Percentiles rank a stretch among this genome's conserved stretches.
Conservation (phyloP, 1,140 invertebrate species). For the Drosophila burlai region DNA sequence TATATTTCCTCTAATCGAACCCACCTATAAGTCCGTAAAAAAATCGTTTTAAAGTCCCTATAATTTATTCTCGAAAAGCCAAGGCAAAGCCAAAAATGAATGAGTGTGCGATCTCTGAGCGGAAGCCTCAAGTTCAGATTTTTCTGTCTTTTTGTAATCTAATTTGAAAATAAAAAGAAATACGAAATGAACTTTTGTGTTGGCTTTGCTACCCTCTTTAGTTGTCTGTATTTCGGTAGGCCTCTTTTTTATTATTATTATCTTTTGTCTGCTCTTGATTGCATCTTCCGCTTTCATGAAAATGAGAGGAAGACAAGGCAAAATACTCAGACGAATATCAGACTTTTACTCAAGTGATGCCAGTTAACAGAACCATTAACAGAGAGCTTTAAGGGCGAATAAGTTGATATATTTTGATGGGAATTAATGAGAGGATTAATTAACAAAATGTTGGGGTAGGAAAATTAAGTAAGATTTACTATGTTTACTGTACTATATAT, state of each 20-base stretch:
- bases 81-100: not conserved
- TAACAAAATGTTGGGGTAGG: not conserved
- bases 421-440: too few species aligned
- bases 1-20: not conserved
- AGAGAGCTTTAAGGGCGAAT: not conserved
- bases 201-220: constrained; percentile 17
- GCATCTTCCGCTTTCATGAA: constrained; percentile 47
- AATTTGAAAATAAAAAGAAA: constrained; percentile 67
- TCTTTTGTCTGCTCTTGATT: constrained; percentile 51
- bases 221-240: constrained; percentile 23
- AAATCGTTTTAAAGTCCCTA: too few species aligned
- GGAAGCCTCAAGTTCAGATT: constrained; percentile 46
- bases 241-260: constrained; percentile 41
- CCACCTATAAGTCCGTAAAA: not conserved
- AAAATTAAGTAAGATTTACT: too few species aligned
- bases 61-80: not conserved
- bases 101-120: constrained; percentile 26
- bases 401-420: not conserved
- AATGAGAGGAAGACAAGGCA: constrained; percentile 18
- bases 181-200: constrained; percentile 39
- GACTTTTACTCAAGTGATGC: not conserved
- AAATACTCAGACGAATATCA: constrained; percentile 1
- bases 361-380: constrained; percentile 1
- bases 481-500: too few species aligned
- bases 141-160: constrained; percentile 65